Percentiles rank a stretch among this genome's conserved stretches.
Evolutionary conservation across 2,888 invertebrate species (phyloP).

Genomic region (Branchinecta sandiegonensis): DNA sequence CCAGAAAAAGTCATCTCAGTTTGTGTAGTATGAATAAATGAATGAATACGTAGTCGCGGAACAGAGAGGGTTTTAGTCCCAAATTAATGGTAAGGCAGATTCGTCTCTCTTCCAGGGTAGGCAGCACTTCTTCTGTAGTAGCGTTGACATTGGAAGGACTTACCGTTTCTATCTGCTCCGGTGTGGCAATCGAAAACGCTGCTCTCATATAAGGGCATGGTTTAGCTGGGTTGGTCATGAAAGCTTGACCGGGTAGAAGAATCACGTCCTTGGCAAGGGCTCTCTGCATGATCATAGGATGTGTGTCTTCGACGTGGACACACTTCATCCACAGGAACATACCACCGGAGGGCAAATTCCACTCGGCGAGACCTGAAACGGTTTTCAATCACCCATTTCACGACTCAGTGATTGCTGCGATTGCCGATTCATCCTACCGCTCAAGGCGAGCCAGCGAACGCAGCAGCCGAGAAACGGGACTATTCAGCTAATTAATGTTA

Average conservation of each 20-base stretch:
- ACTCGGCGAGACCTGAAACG: conserved; percentile 45
- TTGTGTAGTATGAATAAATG: too few species aligned
- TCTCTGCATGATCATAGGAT: conserved; percentile 53
- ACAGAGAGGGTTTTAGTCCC: too few species aligned
- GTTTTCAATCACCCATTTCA: not conserved
- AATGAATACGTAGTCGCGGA: too few species aligned
- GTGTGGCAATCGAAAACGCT: conserved; percentile 51
- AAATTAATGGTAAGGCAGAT: too few species aligned
- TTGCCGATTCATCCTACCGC: too few species aligned
- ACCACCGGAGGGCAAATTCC: conserved; percentile 51
- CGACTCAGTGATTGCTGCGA: too few species aligned
- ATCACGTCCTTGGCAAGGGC: conserved; percentile 52
- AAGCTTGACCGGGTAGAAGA: conserved; percentile 58
- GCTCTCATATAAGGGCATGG: conserved; percentile 53
- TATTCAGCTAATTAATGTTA: too few species aligned
- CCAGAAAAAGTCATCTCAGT: too few species aligned
- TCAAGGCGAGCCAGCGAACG: too few species aligned
- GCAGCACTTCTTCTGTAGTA: too few species aligned
- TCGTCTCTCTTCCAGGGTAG: too few species aligned
- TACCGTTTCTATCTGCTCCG: conserved; percentile 48
- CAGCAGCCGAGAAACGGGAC: too few species aligned
- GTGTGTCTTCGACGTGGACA: conserved; percentile 50
- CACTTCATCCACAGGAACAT: conserved; percentile 65
- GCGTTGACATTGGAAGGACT: conserved; percentile 20
- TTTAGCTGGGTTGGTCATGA: conserved; percentile 45